A percentile compares a stretch with the other conserved stretches of the same genome.
phyloP scores from a whole-genome alignment of 2,888 invertebrate species.

The Vandiemenella viatica region DNA sequence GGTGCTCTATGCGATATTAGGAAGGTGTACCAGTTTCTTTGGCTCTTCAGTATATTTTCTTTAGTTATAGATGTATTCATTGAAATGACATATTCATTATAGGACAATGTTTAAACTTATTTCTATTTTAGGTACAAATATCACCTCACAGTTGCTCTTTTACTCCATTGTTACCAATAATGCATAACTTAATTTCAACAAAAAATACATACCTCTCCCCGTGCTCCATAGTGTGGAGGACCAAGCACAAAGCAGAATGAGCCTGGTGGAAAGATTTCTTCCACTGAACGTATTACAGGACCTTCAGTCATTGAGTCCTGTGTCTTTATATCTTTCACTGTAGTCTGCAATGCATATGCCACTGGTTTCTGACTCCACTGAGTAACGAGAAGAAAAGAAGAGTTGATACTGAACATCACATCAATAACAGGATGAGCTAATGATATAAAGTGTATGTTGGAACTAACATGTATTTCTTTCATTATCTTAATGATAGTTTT shows the following conservation, averaged over 20 bases:
- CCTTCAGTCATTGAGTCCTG: conserved; percentile 31
- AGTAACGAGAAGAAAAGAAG: conserved; percentile 7
- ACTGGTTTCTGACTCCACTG: conserved; percentile 49
- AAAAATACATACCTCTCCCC: conserved; percentile 52
- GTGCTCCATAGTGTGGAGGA: conserved; percentile 64
- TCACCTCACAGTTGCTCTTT: too few species aligned
- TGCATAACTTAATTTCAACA: too few species aligned
- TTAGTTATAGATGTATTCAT: too few species aligned
- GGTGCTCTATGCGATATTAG: too few species aligned
- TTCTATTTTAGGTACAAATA: too few species aligned
- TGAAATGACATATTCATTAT: too few species aligned
- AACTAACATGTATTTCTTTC: neutral
- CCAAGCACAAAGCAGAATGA: conserved; percentile 60
- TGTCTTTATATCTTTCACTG: conserved; percentile 38
- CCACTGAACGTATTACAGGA: conserved; percentile 30
- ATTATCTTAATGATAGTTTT: neutral
- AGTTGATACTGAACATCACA: neutral
- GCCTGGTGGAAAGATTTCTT: conserved; percentile 51
- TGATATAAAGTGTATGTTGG: neutral
- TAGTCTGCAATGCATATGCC: conserved; percentile 54
- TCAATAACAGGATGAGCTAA: too few species aligned
- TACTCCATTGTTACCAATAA: too few species aligned
- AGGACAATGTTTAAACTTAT: too few species aligned
- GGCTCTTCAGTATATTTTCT: too few species aligned
- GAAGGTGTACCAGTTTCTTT: too few species aligned